Evolutionary conservation across 2,797 vertebrate genomes (phyloP).

Genomic region (Linurgus olivaceus): DNA sequence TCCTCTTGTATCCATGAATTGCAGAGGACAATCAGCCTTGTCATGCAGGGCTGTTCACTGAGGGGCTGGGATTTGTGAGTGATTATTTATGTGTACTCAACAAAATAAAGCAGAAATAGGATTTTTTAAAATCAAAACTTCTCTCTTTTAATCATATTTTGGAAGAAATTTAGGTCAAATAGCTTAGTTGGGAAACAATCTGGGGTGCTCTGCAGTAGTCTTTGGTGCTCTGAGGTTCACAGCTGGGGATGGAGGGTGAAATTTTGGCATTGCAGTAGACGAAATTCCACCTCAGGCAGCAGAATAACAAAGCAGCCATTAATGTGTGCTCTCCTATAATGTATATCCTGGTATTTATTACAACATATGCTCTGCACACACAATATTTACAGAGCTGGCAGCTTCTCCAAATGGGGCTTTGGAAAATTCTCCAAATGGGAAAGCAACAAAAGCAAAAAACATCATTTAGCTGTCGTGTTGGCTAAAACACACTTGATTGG

Average conservation of each 20-base stretch:
- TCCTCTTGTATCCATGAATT: fast-evolving
- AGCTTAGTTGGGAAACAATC: not conserved
- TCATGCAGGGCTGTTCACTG: not conserved
- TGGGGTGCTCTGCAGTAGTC: not conserved
- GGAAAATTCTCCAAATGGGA: not conserved
- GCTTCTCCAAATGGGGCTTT: not conserved
- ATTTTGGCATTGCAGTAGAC: not conserved
- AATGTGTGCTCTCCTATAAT: not conserved
- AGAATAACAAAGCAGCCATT: not conserved
- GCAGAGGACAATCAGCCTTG: not conserved
- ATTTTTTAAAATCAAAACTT: not conserved
- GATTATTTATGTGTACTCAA: not conserved
- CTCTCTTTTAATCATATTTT: not conserved
- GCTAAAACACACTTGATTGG: not conserved
- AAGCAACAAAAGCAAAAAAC: not conserved
- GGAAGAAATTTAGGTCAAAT: not conserved
- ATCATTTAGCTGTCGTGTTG: not conserved
- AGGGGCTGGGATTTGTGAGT: not conserved
- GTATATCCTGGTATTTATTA: not conserved
- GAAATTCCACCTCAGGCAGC: not conserved
- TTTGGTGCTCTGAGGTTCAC: not conserved
- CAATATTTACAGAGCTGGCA: not conserved
- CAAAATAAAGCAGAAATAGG: not conserved
- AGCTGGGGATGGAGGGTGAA: not conserved
- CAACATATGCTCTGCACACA: not conserved